Conservation (phyloP, 2,113 vertebrate genomes). For the Microcebus ravelobensis region DNA sequence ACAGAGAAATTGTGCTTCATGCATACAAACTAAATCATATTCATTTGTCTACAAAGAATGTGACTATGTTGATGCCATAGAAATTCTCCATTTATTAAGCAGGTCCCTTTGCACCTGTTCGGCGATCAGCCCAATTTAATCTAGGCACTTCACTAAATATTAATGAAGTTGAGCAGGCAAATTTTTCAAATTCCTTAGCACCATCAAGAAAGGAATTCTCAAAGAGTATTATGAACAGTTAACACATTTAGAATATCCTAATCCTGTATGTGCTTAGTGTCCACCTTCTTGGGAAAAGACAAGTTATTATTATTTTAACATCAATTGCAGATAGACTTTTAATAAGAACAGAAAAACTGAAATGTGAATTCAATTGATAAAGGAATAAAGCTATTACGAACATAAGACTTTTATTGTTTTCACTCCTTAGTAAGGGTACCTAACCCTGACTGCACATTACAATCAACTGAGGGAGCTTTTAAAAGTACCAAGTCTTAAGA, state of each 20-base stretch:
- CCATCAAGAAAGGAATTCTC: constrained; percentile 33
- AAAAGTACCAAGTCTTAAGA: neutral
- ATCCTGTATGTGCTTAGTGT: constrained; percentile 30
- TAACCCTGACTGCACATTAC: neutral
- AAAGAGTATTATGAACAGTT: constrained; percentile 40
- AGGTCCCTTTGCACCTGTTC: constrained; percentile 62
- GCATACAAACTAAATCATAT: constrained; percentile 21
- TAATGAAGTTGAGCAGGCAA: constrained; percentile 55
- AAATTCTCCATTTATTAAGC: constrained; percentile 65
- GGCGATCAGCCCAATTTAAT: constrained; percentile 54
- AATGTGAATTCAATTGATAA: constrained; percentile 34
- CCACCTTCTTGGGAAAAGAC: constrained; percentile 14
- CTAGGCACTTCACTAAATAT: constrained; percentile 59
- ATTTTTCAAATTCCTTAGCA: constrained; percentile 46
- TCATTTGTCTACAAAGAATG: constrained; percentile 54
- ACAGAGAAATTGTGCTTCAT: constrained; percentile 26
- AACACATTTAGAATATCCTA: constrained; percentile 33
- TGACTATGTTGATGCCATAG: neutral
- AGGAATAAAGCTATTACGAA: constrained; percentile 33
- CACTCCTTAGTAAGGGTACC: neutral
- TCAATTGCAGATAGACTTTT: constrained; percentile 20
- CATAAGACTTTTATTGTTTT: neutral
- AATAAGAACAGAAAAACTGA: constrained; percentile 44
- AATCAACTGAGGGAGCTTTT: neutral
- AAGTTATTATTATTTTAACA: constrained; percentile 35